Evolutionary conservation across 2,888 invertebrate genomes (phyloP).

Genomic region (Hypena proboscidalis): DNA sequence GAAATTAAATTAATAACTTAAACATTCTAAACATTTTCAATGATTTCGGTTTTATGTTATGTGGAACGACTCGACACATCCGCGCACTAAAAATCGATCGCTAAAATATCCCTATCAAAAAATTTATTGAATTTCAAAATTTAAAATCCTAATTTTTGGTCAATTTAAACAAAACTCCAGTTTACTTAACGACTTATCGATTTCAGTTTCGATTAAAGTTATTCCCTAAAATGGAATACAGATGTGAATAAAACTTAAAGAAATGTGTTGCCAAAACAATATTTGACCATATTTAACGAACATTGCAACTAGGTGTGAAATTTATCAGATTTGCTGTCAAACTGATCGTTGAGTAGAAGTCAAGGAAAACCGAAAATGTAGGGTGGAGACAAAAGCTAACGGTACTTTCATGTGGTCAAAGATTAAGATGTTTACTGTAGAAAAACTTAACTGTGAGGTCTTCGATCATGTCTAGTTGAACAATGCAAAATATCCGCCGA

Average conservation of each 20-base stretch:
- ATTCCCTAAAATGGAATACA: slow-evolving; percentile 10
- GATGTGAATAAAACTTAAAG: slow-evolving; percentile 12
- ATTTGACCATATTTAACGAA: slow-evolving; percentile 6
- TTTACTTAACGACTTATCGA: slow-evolving; percentile 17
- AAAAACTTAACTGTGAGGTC: slow-evolving; percentile 47
- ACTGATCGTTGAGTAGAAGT: slow-evolving; percentile 16
- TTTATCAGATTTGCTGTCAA: slow-evolving; percentile 7
- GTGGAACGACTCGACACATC: slow-evolving; percentile 50
- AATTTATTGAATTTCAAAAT: slow-evolving; percentile 29
- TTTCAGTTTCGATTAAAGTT: slow-evolving; percentile 23
- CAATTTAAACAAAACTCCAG: slow-evolving; percentile 12
- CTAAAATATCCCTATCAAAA: slow-evolving; percentile 24
- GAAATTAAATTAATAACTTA: slow-evolving; percentile 70
- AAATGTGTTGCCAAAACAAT: slow-evolving; percentile 10
- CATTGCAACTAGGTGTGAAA: slow-evolving; percentile 10
- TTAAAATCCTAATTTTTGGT: slow-evolving; percentile 26
- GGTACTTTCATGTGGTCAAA: slow-evolving; percentile 35
- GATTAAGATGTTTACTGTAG: slow-evolving; percentile 34
- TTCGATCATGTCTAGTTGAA: slow-evolving; percentile 40
- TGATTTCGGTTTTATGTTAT: slow-evolving; percentile 65
- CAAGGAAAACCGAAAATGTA: slow-evolving; percentile 18
- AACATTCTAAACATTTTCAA: slow-evolving; percentile 70
- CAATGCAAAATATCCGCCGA: slow-evolving; percentile 39
- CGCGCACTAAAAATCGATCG: slow-evolving; percentile 17
- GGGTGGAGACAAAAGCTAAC: slow-evolving; percentile 35